Evolutionary conservation across 2,888 invertebrate species (phyloP), one percentile per base, ranked within the genome.

Genomic region (Eristalis intricaria): DNA sequence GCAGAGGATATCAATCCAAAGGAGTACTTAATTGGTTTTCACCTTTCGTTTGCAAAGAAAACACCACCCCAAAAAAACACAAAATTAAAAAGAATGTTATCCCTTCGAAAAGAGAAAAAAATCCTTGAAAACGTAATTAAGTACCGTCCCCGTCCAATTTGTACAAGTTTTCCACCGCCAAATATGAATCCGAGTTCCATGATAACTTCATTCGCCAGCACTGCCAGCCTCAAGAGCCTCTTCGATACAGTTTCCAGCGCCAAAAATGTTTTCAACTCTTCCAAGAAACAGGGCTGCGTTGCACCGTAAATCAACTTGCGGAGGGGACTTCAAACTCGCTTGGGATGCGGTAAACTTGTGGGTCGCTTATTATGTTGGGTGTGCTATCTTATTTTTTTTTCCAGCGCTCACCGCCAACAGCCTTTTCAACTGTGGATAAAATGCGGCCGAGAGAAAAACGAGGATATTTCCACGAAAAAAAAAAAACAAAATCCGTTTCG

Each of bases 111-210:
- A 80, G 26, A 22, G 19, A 56, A 82, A 19, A 50, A 50, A 50
- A 86, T 82, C 71, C 75, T 83, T 83, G 32, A 73, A 83, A 86
- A 68, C 82, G 78, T 86, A 83, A 83, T 86, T 86, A 86, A 86
- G 86, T 83, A 79, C 66, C 83, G 78, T 86, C 86, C 75, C 75
- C 50, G 79, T 61, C 70, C 83, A 86, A 83, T 83, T 83, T 86
- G 70, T 86, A 75, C 78, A 76, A 86, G 66, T 83, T 78, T 83
- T 69, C 70, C 50, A 19, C 50, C 19, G 50, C 50, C 8, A 50
- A 50, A 50, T 50, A 50, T 50, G 50, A 50, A 19, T 40, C 40
- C 50, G 73, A 19, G 66, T 23, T 40, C 29, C 13, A 56, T 69
- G 68, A 77, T 63, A 68, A 61, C 77, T 69, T 35, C 68, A 81